Evolutionary conservation across 2,797 vertebrate species (phyloP), one percentile per base, ranked within the genome.

Genomic region (Sebastes oblongus): DNA sequence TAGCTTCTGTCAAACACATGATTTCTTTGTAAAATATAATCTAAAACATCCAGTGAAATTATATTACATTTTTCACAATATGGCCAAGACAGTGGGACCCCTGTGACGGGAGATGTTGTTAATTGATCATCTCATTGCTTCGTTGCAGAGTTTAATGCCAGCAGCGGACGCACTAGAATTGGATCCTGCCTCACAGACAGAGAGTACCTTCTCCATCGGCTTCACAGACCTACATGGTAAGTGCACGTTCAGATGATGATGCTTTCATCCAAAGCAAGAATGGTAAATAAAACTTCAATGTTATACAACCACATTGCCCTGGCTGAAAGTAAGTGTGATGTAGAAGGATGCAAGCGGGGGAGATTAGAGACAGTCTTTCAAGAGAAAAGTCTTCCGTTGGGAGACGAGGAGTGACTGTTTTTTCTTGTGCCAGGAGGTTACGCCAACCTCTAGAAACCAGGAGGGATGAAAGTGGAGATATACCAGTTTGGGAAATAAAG

Each of bases 141-240:
- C 29, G 20, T 65, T 68, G 6, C 95, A 98, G 97, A 97, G 96
- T 93, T 90, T 97, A 80, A 88, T 75, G 72, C 84, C 95, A 7
- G 94, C 95, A 66, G 91, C 66, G 6, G 70, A 93, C 10, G 79
- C 93, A 22, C 83, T 92, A 83, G 87, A 93, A 1, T 72, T 70
- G 2, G 75, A 87, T 36, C 81, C 88, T 20, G 80, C 50, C 1
- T 60, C 89, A 25, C 88, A 86, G 66, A 74, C 76, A 67, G 91
- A 95, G 4, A 78, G 29, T 86, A 87, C 60, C 91, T 95, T 96
- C 91, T 96, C 95, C 34, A 93, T 97, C 72, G 96, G 96, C n/a
- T 97, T 97, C 93, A 95, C 94, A 80, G 95, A 97, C 82, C 92
- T 97, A 83, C 96, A 96, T 1, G 97, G 97, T 97, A 93, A 96